Conservation (phyloP, 2,113 vertebrate species). For the Azemiops feae region DNA sequence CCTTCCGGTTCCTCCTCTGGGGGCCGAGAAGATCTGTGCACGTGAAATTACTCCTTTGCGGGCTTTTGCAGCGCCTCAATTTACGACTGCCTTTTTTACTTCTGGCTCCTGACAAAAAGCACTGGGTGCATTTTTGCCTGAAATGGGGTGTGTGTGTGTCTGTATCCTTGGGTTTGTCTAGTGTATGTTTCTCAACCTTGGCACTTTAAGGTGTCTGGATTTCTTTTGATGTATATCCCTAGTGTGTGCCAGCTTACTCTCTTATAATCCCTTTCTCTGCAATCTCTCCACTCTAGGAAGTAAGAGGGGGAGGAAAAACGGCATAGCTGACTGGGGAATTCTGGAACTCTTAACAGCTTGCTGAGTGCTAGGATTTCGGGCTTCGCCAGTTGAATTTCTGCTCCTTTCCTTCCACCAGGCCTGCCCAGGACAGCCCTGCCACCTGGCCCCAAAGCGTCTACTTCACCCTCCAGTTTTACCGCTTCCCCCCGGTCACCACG, state of each 20-base stretch:
- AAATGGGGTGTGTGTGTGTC: no score
- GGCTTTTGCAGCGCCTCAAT: no score
- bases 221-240: background rate
- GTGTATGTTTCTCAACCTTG: no score
- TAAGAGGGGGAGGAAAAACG: no score
- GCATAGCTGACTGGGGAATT: background rate
- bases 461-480: conserved; percentile 96
- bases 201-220: background rate
- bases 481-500: conserved; percentile 81
- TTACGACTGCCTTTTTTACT: no score
- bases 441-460: conserved; percentile 79
- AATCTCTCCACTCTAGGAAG: background rate
- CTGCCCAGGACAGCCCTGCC: conserved; percentile 28
- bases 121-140: no score
- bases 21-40: background rate
- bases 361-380: rapidly evolving
- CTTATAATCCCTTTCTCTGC: background rate
- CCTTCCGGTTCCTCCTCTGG: background rate
- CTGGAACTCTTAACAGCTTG: background rate
- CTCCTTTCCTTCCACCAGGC: conserved; percentile 61
- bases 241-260: background rate
- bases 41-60: background rate
- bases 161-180: background rate
- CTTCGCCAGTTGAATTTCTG: no score
- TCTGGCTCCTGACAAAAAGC: no score